A percentile compares a stretch with the other conserved stretches of the same genome.
phyloP scores from a whole-genome alignment of 2,888 invertebrate genomes.

The Chelonus formosanus region DNA sequence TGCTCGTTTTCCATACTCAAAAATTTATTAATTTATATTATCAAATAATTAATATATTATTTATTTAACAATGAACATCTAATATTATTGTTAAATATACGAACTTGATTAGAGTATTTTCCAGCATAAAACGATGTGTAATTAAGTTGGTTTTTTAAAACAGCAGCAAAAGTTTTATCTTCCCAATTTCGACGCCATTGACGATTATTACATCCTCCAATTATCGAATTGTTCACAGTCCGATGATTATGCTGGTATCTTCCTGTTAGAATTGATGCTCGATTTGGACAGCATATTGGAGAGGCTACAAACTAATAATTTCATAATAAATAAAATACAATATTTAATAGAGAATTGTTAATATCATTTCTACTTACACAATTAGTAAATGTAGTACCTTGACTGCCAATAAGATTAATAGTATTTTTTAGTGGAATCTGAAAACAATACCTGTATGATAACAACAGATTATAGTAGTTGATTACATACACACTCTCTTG shows the following conservation, averaged over 20 bases:
- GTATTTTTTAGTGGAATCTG: constrained; percentile 77
- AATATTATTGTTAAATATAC: neutral
- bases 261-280: constrained; percentile 87
- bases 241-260: constrained; percentile 84
- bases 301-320: constrained; percentile 78
- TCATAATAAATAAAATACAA: neutral
- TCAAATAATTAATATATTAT: neutral
- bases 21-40: constrained; percentile 21
- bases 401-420: constrained; percentile 69
- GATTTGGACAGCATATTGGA: constrained; percentile 90
- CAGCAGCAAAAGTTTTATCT: constrained; percentile 73
- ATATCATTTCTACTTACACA: constrained; percentile 70
- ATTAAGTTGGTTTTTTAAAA: constrained; percentile 70
- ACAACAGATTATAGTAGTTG: constrained; percentile 50
- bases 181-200: constrained; percentile 76
- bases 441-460: constrained; percentile 56
- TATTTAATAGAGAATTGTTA: neutral
- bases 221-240: constrained; percentile 79
- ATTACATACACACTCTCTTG: neutral
- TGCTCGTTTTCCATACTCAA: constrained; percentile 71
- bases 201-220: constrained; percentile 79
- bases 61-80: too few species aligned
- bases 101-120: constrained; percentile 90
- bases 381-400: constrained; percentile 77
- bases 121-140: constrained; percentile 92